Conservation (phyloP, 1,140 invertebrate species). For the Apis florea region DNA sequence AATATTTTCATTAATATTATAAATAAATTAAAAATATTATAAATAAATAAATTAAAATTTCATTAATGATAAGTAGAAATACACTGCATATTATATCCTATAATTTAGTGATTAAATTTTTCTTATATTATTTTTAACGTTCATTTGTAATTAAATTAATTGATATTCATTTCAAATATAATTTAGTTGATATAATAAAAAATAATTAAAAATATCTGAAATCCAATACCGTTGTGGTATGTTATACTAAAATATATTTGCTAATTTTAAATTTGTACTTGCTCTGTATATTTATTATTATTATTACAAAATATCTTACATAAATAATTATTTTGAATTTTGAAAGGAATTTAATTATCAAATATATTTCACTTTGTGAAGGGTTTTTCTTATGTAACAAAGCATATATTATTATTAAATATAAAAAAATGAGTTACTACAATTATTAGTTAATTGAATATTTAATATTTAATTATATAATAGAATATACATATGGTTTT, state of each 20-base stretch:
- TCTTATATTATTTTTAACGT: slow-evolving; percentile 43
- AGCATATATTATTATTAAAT: slow-evolving; percentile 54
- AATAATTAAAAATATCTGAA: slow-evolving; percentile 23
- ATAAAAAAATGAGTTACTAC: neutral
- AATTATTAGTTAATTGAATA: neutral
- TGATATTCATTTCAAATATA: slow-evolving; percentile 38
- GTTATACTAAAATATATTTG: slow-evolving; percentile 14
- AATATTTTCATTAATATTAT: no score
- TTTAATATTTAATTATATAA: neutral
- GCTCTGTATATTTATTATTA: slow-evolving; percentile 65
- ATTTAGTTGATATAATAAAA: slow-evolving; percentile 49
- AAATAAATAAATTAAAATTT: no score
- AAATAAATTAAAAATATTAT: no score
- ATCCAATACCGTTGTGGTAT: slow-evolving; percentile 6
- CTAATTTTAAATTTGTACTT: slow-evolving; percentile 48
- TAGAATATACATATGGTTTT: slow-evolving; percentile 2
- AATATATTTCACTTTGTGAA: neutral
- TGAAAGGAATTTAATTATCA: neutral
- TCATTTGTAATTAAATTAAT: slow-evolving; percentile 47
- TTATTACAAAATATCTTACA: slow-evolving; percentile 31
- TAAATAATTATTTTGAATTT: slow-evolving; percentile 41
- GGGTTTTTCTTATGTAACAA: slow-evolving; percentile 33
- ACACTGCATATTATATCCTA: slow-evolving; percentile 35
- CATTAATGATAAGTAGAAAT: slow-evolving; percentile 33
- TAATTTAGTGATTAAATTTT: slow-evolving; percentile 40